phyloP scores from a whole-genome alignment of 2,797 vertebrate genomes.

The Sphenopsis melanotis region DNA sequence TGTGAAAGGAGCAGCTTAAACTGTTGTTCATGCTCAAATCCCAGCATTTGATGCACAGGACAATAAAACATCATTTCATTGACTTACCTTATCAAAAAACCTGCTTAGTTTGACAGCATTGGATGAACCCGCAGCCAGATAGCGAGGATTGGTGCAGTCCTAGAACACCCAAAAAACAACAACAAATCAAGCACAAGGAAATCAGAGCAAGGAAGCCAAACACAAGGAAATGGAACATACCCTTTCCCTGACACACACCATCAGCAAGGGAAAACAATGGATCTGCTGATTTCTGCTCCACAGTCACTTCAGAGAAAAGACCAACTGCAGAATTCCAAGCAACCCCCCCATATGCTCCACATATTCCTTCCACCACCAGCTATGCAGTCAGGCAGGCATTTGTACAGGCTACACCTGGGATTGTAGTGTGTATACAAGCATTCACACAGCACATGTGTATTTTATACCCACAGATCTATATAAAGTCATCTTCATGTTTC shows the following conservation, averaged over 20 bases:
- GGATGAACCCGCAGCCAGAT: conserved; percentile 94
- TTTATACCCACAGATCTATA: background rate
- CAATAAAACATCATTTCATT: background rate
- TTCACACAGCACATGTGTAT: background rate
- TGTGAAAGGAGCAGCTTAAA: background rate
- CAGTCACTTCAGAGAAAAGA: background rate
- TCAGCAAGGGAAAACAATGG: background rate
- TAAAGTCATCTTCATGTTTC: background rate
- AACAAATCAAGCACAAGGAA: background rate
- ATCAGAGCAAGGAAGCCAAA: background rate
- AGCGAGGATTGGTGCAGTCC: conserved; percentile 95
- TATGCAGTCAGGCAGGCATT: background rate
- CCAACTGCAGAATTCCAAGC: background rate
- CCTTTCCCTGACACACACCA: background rate
- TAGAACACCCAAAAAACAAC: conserved; percentile 57
- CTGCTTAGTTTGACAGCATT: conserved; percentile 97
- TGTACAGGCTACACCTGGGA: background rate
- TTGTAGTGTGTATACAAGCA: background rate
- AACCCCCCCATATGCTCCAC: fast-evolving
- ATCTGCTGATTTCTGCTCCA: background rate
- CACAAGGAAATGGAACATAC: background rate
- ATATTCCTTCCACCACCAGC: background rate
- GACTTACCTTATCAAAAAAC: conserved; percentile 96
- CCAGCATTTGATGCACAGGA: background rate
- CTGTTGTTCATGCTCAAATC: background rate